phyloP scores from a whole-genome alignment of 2,888 invertebrate species.

The Yponomeuta evonymella region DNA sequence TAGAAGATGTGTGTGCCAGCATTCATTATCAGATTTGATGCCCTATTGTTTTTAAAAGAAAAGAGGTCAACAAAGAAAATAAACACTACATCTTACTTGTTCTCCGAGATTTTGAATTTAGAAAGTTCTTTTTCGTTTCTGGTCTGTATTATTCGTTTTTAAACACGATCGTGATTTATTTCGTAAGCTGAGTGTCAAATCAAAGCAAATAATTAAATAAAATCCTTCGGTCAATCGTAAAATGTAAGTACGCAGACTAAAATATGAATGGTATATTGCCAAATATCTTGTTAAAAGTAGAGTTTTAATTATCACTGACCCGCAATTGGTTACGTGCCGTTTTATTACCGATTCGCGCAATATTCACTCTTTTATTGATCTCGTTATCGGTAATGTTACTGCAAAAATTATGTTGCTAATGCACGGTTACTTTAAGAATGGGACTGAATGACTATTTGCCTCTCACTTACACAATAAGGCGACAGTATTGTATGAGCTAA shows the following conservation, averaged over 20 bases:
- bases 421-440: neutral
- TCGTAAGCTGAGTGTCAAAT: too few species aligned
- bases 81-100: too few species aligned
- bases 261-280: neutral
- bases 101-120: too few species aligned
- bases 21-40: neutral
- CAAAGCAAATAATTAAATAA: neutral
- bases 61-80: neutral
- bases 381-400: neutral
- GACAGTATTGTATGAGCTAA: too few species aligned
- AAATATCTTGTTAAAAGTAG: neutral
- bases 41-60: neutral
- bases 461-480: too few species aligned
- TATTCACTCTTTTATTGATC: neutral
- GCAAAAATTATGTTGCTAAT: neutral
- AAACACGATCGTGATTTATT: slow-evolving; percentile 14
- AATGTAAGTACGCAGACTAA: neutral
- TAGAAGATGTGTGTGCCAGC: slow-evolving; percentile 24
- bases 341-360: neutral
- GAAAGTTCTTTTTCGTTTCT: too few species aligned
- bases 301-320: neutral
- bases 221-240: neutral
- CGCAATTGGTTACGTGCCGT: neutral
- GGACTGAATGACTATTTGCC: too few species aligned
- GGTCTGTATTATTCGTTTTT: slow-evolving; percentile 11